Conservation (phyloP, 1,140 invertebrate species). For the Aphelinus certus region DNA sequence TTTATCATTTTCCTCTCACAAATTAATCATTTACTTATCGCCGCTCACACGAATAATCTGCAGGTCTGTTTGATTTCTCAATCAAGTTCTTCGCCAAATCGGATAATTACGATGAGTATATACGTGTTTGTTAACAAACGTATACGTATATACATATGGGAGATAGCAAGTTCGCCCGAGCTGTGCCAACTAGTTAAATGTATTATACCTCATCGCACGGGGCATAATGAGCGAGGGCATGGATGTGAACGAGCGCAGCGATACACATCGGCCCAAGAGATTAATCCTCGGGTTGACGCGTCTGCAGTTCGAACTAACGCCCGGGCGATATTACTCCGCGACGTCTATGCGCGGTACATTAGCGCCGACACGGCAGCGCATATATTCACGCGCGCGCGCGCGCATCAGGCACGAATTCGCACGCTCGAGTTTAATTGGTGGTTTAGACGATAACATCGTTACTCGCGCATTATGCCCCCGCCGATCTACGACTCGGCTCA, state of each 20-base stretch:
- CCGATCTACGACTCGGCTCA: not conserved
- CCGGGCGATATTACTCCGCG: not conserved
- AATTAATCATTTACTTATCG: too few relatives aligned
- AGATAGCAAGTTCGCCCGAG: too few relatives aligned
- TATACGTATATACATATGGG: too few relatives aligned
- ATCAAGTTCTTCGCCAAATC: too few relatives aligned
- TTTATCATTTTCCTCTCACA: too few relatives aligned
- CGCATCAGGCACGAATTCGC: not conserved
- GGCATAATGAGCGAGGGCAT: too few relatives aligned
- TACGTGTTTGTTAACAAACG: not conserved
- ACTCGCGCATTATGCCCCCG: not conserved
- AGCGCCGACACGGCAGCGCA: not conserved
- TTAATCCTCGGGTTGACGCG: not conserved
- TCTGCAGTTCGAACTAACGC: not conserved
- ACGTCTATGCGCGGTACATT: not conserved
- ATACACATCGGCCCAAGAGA: not conserved
- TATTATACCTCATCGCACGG: too few relatives aligned
- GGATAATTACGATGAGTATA: not conserved
- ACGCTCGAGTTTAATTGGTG: conserved; percentile 31
- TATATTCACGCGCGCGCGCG: too few relatives aligned
- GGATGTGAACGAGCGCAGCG: too few relatives aligned
- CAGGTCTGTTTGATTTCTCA: too few relatives aligned
- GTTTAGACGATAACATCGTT: conserved; percentile 21
- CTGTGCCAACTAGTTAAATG: too few relatives aligned
- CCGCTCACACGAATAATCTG: too few relatives aligned